These are phyloP conservation scores for Cheilosia grossa DNA, from an alignment of 2,888 invertebrate genomes.

Conservation along the genomic window DNA sequence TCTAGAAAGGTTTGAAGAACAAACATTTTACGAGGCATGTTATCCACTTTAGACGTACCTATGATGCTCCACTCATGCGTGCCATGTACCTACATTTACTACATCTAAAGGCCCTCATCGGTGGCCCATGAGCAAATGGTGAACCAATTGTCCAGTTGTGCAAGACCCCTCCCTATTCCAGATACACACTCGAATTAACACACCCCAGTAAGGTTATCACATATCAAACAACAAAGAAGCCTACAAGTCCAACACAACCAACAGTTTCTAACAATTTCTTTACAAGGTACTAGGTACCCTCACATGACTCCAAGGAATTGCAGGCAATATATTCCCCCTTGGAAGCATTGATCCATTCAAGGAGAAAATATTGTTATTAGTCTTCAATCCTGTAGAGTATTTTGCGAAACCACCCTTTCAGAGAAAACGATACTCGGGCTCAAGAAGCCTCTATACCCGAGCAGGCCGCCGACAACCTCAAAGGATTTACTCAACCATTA, in stretches of 20 bases:
- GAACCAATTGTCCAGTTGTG: conserved; percentile 57
- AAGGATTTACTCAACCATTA: conserved; percentile 75
- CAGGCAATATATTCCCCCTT: conserved; percentile 50
- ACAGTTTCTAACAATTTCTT: conserved; percentile 14
- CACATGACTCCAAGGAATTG: conserved; percentile 58
- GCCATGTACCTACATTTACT: background rate
- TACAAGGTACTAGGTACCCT: conserved; percentile 17
- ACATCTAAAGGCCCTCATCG: background rate
- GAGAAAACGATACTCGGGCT: conserved; percentile 60
- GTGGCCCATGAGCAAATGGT: conserved; percentile 16
- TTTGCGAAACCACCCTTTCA: conserved; percentile 51
- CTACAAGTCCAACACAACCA: conserved; percentile 20
- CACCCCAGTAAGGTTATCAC: conserved; percentile 53
- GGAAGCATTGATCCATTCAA: conserved; percentile 69
- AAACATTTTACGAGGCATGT: too few relatives aligned
- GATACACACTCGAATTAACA: conserved; percentile 49
- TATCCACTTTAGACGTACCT: too few relatives aligned
- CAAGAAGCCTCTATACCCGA: conserved; percentile 18
- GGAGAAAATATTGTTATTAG: conserved; percentile 74
- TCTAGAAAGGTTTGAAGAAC: too few relatives aligned
- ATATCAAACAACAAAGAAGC: conserved; percentile 69
- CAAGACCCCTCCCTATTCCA: conserved; percentile 15
- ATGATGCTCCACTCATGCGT: too few relatives aligned
- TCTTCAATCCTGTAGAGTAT: conserved; percentile 65
- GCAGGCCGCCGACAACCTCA: conserved; percentile 58